A percentile compares a stretch with the other conserved stretches of the same genome.
Evolutionary conservation across 1,140 invertebrate species (phyloP).

Genomic region (Diorhabda elongata): DNA sequence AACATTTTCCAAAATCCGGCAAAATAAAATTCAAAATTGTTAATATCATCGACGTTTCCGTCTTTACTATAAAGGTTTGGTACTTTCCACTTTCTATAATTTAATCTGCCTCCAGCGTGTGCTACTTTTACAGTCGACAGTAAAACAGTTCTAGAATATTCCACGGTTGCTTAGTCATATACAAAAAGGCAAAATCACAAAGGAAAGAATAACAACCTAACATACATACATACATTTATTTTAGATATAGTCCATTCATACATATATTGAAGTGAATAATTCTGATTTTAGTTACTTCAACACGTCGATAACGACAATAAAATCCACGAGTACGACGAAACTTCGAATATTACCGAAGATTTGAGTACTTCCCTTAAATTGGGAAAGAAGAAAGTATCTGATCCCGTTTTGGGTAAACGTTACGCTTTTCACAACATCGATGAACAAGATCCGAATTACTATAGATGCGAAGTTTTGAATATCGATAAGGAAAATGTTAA

Average conservation of each 20-base stretch:
- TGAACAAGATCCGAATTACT: constrained; percentile 25
- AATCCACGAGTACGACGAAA: constrained; percentile 21
- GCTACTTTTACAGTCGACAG: too few species aligned
- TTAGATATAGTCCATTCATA: too few species aligned
- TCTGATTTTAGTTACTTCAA: constrained; percentile 25
- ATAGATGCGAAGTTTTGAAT: constrained; percentile 31
- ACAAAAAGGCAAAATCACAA: too few species aligned
- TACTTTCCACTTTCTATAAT: neutral
- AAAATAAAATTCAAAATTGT: constrained; percentile 38
- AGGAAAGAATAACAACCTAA: too few species aligned
- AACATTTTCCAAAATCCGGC: constrained; percentile 33
- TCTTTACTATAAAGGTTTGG: constrained; percentile 22
- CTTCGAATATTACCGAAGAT: constrained; percentile 11
- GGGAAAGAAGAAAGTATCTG: constrained; percentile 12
- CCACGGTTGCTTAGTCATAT: too few species aligned
- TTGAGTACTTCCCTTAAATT: constrained; percentile 10
- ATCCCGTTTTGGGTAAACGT: constrained; percentile 7
- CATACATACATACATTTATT: too few species aligned
- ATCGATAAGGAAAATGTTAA: constrained; percentile 17
- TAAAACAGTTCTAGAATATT: too few species aligned
- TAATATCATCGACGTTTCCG: constrained; percentile 27
- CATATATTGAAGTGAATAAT: neutral
- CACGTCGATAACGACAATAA: constrained; percentile 30
- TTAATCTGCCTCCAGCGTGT: too few species aligned
- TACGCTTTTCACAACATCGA: constrained; percentile 25